These are phyloP conservation scores for Buphagus erythrorhynchus DNA, from an alignment of 2,797 vertebrate genomes.

Conservation along the genomic window DNA sequence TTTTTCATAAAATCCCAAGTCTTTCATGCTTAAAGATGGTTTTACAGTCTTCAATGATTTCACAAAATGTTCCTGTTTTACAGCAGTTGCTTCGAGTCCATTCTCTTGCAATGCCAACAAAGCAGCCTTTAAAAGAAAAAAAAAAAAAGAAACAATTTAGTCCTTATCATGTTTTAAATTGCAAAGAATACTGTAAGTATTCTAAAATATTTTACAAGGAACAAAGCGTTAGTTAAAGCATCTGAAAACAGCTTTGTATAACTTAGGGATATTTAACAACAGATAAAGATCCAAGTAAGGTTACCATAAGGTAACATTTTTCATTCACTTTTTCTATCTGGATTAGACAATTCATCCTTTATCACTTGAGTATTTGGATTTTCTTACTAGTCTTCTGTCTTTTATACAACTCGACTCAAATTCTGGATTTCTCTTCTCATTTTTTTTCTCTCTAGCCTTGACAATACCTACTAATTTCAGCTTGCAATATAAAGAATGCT, in stretches of 20 bases:
- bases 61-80: slow-evolving; percentile 85
- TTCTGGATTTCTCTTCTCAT: background rate
- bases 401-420: background rate
- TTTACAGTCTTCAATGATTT: slow-evolving; percentile 78
- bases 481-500: background rate
- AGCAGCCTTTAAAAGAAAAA: slow-evolving; percentile 83
- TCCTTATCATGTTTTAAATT: background rate
- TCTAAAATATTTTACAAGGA: background rate
- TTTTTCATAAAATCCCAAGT: slow-evolving; percentile 83
- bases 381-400: background rate
- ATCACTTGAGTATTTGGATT: background rate
- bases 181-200: background rate
- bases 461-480: background rate
- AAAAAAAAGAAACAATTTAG: background rate
- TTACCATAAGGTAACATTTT: background rate
- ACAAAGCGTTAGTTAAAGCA: background rate
- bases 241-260: background rate
- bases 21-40: slow-evolving; percentile 83
- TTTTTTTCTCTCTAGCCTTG: background rate
- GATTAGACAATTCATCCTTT: background rate
- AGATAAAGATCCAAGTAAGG: background rate
- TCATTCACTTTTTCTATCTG: background rate
- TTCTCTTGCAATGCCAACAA: slow-evolving; percentile 88
- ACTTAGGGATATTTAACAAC: background rate
- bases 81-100: slow-evolving; percentile 80